Percentiles rank a stretch among this genome's conserved stretches.
phyloP scores from a whole-genome alignment of 2,797 vertebrate species.

The Parauchenoglanis punctatus region DNA sequence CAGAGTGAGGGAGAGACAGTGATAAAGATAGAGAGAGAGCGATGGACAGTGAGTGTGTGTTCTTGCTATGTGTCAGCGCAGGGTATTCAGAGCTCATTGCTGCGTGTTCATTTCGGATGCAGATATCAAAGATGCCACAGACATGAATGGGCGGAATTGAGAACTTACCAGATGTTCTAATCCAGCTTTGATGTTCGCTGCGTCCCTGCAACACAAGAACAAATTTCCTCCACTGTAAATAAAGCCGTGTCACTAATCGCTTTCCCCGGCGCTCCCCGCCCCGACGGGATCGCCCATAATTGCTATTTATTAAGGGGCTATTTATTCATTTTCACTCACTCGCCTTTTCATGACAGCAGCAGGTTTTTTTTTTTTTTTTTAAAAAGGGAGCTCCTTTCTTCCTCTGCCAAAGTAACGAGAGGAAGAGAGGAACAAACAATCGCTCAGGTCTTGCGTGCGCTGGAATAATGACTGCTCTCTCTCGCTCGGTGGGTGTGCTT shows the following conservation, averaged over 20 bases:
- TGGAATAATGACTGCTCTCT: constrained; percentile 37
- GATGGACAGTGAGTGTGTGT: neutral
- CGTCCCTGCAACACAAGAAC: constrained; percentile 93
- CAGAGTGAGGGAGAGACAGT: neutral
- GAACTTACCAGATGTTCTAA: constrained; percentile 99
- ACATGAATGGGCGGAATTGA: constrained; percentile 76
- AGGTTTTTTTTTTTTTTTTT: neutral
- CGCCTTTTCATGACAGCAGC: constrained; percentile 25
- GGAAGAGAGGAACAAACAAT: constrained; percentile 45
- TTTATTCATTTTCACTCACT: constrained; percentile 36
- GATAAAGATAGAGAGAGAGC: neutral
- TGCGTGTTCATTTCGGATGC: constrained; percentile 88
- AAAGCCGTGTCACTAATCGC: constrained; percentile 69
- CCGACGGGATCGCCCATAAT: constrained; percentile 29
- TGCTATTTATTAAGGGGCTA: constrained; percentile 46
- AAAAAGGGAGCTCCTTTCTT: neutral
- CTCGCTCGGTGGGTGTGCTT: constrained; percentile 8
- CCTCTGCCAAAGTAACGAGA: constrained; percentile 33
- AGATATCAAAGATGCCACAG: constrained; percentile 89
- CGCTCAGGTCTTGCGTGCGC: constrained; percentile 23
- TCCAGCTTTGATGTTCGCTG: constrained; percentile 88
- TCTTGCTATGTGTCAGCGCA: constrained; percentile 61
- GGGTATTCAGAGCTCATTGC: constrained; percentile 84
- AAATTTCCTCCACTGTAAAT: constrained; percentile 85
- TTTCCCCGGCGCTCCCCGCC: constrained; percentile 3